These are phyloP conservation scores for Cheilosia variabilis DNA, from an alignment of 2,888 invertebrate species.

Conservation along the genomic window DNA sequence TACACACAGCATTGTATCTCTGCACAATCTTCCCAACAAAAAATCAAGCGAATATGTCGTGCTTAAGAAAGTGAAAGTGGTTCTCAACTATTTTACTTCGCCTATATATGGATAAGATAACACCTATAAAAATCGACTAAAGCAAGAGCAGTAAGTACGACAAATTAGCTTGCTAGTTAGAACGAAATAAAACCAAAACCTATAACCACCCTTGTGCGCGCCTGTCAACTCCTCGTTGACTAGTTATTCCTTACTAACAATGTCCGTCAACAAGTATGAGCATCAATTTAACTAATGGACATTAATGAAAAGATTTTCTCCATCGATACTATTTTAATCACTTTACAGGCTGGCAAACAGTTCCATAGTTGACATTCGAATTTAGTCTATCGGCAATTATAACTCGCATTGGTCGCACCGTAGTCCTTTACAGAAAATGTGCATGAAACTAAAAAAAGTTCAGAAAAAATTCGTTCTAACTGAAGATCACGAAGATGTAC, in stretches of 20 bases:
- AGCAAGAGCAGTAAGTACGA: background rate
- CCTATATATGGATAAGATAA: too few species aligned
- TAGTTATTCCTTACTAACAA: background rate
- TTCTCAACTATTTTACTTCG: too few species aligned
- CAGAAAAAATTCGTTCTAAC: slow-evolving; percentile 27
- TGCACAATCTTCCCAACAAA: too few species aligned
- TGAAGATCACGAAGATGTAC: slow-evolving; percentile 3
- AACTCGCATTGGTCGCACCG: background rate
- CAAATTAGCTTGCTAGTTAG: too few species aligned
- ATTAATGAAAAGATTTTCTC: slow-evolving; percentile 27
- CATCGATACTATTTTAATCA: slow-evolving; percentile 59
- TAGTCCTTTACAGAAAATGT: slow-evolving; percentile 45
- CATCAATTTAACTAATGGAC: slow-evolving; percentile 62
- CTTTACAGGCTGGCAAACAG: slow-evolving; percentile 1
- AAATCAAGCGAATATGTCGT: too few species aligned
- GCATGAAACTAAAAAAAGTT: slow-evolving; percentile 34
- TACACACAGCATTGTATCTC: too few species aligned
- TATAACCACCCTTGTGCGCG: background rate
- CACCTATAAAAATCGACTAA: too few species aligned
- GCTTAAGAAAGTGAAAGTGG: too few species aligned
- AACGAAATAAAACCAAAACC: too few species aligned
- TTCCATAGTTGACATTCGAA: background rate
- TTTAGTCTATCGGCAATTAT: slow-evolving; percentile 25
- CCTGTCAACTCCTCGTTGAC: background rate
- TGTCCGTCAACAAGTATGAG: background rate